These are phyloP conservation scores for Nomia melanderi DNA, from an alignment of 1,140 invertebrate species.

Conservation along the genomic window DNA sequence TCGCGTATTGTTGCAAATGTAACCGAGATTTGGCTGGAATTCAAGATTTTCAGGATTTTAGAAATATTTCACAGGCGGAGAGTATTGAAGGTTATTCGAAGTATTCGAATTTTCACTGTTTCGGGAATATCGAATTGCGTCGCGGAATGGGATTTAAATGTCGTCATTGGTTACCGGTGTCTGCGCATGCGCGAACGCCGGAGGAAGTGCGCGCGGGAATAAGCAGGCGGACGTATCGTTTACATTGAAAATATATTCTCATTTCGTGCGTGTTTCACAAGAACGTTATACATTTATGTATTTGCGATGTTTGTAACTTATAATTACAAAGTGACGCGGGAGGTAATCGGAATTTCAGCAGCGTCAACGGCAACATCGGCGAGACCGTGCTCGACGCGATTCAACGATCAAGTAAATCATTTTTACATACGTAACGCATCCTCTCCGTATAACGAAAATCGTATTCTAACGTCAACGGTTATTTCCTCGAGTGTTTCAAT, in stretches of 20 bases:
- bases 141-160: no score
- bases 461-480: not conserved
- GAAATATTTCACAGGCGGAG: no score
- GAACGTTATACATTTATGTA: constrained; percentile 46
- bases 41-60: no score
- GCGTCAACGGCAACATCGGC: constrained; percentile 10
- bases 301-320: constrained; percentile 6
- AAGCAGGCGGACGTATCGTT: constrained; percentile 22
- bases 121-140: no score
- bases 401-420: constrained; percentile 32
- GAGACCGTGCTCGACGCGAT: constrained; percentile 5
- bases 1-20: no score
- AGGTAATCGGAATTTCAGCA: constrained; percentile 24
- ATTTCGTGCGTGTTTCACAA: constrained; percentile 48
- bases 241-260: constrained; percentile 68
- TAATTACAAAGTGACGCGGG: constrained; percentile 20
- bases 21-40: no score
- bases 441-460: constrained; percentile 6
- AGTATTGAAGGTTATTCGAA: no score
- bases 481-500: not conserved
- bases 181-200: no score
- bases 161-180: no score
- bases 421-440: constrained; percentile 24
- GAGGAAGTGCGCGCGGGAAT: no score
- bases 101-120: no score